phyloP scores from a whole-genome alignment of 2,797 vertebrate species.

The Sitta carolinensis region DNA sequence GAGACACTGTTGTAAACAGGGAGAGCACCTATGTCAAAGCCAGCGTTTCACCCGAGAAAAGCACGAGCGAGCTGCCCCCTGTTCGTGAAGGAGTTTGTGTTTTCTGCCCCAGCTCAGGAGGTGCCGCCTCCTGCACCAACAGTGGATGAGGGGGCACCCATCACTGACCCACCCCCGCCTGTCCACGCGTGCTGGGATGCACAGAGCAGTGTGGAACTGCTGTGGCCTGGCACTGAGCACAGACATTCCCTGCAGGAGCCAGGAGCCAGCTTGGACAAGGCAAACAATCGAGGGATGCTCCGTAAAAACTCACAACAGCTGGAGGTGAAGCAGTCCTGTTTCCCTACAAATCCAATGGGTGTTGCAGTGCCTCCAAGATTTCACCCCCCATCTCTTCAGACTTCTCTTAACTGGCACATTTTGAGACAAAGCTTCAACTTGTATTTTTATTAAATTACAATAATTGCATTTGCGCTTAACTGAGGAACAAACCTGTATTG shows the following conservation, averaged over 20 bases:
- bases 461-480: neutral
- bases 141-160: accelerated
- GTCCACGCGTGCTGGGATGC: accelerated
- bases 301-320: neutral
- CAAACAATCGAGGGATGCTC: accelerated
- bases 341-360: neutral
- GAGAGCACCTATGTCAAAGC: neutral
- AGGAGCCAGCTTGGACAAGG: neutral
- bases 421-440: neutral
- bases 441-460: neutral
- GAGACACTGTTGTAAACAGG: neutral
- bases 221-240: neutral
- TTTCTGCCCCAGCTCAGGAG: neutral
- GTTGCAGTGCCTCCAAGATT: neutral
- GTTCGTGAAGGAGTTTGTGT: neutral
- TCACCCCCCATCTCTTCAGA: neutral
- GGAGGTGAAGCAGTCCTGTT: accelerated
- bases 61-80: neutral
- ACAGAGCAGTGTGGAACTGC: neutral
- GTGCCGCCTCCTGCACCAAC: neutral
- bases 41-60: neutral
- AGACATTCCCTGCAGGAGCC: neutral
- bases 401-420: neutral
- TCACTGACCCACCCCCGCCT: too few relatives aligned
- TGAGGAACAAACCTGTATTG: accelerated